Evolutionary conservation across 2,113 vertebrate species (phyloP).

Genomic region (Oryzias curvinotus): DNA sequence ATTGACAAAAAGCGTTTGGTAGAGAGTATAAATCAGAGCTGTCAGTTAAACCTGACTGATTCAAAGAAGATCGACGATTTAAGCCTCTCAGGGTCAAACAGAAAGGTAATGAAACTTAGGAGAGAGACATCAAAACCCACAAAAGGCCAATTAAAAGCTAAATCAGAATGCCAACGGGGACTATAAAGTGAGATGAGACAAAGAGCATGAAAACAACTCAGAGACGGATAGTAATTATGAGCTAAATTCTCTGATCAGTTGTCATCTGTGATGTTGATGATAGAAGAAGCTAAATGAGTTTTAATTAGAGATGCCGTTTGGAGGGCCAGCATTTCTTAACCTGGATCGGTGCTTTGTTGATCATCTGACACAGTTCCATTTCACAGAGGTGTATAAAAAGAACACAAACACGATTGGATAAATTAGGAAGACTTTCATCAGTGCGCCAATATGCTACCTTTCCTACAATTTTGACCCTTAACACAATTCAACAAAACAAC

Average conservation of each 20-base stretch:
- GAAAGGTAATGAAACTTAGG: conserved; percentile 15
- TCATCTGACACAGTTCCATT: conserved; percentile 52
- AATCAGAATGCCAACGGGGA: conserved; percentile 22
- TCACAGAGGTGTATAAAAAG: conserved; percentile 15
- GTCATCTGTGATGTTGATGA: conserved; percentile 74
- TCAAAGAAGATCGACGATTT: conserved; percentile 34
- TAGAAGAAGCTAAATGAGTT: conserved; percentile 68
- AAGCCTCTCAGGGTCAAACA: conserved; percentile 47
- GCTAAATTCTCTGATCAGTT: conserved; percentile 66
- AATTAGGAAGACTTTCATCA: conserved; percentile 1
- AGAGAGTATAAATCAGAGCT: conserved; percentile 27
- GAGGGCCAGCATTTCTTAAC: conserved; percentile 56
- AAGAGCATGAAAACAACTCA: conserved; percentile 56
- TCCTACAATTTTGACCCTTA: neutral
- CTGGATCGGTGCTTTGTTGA: conserved; percentile 41
- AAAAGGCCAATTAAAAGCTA: conserved; percentile 56
- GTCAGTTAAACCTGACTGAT: conserved; percentile 46
- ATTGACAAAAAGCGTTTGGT: conserved; percentile 13
- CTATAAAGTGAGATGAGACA: conserved; percentile 34
- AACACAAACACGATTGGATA: conserved; percentile 12
- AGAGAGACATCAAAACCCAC: conserved; percentile 48
- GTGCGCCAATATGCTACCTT: neutral
- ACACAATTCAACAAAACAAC: neutral
- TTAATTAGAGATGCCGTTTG: conserved; percentile 70
- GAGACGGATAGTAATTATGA: conserved; percentile 70